Evolutionary conservation across 2,797 vertebrate genomes (phyloP).

Genomic region (Enteromius radiatus): DNA sequence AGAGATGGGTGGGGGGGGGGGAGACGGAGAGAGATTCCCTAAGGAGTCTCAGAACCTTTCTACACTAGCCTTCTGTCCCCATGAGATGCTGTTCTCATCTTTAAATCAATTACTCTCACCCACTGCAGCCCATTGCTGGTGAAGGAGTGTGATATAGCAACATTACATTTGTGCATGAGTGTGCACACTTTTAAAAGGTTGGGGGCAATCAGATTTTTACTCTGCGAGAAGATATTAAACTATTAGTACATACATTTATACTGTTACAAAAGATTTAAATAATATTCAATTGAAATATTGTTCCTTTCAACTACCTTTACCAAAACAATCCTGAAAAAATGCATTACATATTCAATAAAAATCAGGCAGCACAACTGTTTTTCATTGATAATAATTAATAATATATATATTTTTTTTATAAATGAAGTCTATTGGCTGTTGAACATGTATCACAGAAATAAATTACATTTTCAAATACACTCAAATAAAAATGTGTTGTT

Average conservation of each 20-base stretch:
- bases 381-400: not conserved
- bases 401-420: not conserved
- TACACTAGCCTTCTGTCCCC: constrained; percentile 35
- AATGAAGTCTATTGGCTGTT: not conserved
- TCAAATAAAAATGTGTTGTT: not conserved
- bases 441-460: not conserved
- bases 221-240: not conserved
- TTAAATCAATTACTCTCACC: constrained; percentile 54
- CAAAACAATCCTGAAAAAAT: not conserved
- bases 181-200: constrained; percentile 7
- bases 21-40: constrained; percentile 29
- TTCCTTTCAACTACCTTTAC: not conserved
- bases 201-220: not conserved
- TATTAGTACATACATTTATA: not conserved
- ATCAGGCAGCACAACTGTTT: not conserved
- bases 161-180: constrained; percentile 14
- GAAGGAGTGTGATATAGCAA: constrained; percentile 20
- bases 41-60: constrained; percentile 48
- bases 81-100: constrained; percentile 52
- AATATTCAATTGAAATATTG: not conserved
- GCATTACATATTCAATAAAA: not conserved
- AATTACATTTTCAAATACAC: not conserved
- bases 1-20: constrained; percentile 9
- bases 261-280: not conserved
- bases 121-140: constrained; percentile 35